Evolutionary conservation across 2,113 vertebrate species (phyloP).

Genomic region (Seriola quinqueradiata): DNA sequence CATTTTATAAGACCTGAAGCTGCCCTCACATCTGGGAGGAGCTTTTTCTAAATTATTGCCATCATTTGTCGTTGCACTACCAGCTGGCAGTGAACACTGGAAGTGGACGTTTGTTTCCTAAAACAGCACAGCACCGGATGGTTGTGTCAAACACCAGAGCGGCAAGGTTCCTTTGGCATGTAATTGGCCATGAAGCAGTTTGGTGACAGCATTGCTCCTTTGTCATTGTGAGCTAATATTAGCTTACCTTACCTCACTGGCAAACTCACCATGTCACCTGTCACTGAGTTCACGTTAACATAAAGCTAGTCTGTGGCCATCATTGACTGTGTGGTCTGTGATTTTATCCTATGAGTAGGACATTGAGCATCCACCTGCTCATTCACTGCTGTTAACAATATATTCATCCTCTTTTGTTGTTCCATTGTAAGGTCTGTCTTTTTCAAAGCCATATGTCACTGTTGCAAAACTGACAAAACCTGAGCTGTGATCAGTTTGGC

Average conservation of each 20-base stretch:
- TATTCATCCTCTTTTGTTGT: not conserved
- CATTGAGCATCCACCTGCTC: not conserved
- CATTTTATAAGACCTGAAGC: conserved; percentile 74
- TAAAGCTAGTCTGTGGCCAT: not conserved
- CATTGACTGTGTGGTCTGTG: not conserved
- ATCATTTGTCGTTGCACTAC: conserved; percentile 80
- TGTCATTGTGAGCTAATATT: conserved; percentile 72
- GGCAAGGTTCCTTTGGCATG: conserved; percentile 42
- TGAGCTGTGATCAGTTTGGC: conserved; percentile 32
- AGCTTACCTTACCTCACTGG: conserved; percentile 72
- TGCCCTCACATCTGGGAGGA: conserved; percentile 76
- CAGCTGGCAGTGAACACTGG: conserved; percentile 66
- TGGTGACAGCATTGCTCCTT: conserved; percentile 62
- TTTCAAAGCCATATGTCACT: conserved; percentile 11
- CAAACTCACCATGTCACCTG: conserved; percentile 34
- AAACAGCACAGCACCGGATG: conserved; percentile 67
- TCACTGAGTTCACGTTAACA: conserved; percentile 25
- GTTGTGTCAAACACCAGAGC: conserved; percentile 36
- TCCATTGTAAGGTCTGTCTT: not conserved
- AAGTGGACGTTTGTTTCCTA: conserved; percentile 75
- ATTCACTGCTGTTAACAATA: not conserved
- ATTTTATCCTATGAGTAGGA: not conserved
- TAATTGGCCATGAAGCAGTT: conserved; percentile 55
- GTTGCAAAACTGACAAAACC: not conserved
- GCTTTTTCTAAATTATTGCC: conserved; percentile 77